Percentiles rank a stretch among this genome's conserved stretches.
Conservation (phyloP, 1,140 invertebrate genomes). For the Gonatopus flavifemur region DNA sequence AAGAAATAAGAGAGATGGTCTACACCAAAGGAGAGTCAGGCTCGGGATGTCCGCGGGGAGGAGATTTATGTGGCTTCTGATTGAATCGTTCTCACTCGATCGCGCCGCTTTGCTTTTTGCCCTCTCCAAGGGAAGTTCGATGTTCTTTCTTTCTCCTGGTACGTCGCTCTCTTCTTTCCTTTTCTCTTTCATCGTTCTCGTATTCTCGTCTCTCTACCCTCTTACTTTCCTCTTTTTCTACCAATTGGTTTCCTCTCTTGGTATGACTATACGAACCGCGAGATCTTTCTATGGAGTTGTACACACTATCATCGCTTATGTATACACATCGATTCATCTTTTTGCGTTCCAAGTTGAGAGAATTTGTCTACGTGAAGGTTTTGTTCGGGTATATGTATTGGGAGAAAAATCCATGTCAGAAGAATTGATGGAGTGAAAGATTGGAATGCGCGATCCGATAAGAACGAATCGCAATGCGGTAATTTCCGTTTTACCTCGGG, state of each 20-base stretch:
- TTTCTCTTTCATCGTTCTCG: constrained; percentile 3
- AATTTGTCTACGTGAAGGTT: no score
- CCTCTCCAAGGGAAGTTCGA: constrained; percentile 18
- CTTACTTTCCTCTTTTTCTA: constrained; percentile 1
- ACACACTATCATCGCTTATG: constrained; percentile 10
- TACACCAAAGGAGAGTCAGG: constrained; percentile 35
- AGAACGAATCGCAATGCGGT: no score
- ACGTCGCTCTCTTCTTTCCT: constrained; percentile 3
- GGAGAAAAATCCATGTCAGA: no score
- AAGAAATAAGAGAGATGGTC: constrained; percentile 28
- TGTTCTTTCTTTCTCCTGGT: no score
- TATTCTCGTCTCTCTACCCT: constrained; percentile 1
- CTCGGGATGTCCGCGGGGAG: constrained; percentile 53
- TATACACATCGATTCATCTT: no score
- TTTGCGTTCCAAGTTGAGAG: no score
- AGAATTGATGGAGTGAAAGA: no score
- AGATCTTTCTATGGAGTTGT: constrained; percentile 8
- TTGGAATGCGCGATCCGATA: no score
- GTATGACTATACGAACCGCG: constrained; percentile 9
- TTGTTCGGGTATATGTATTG: no score
- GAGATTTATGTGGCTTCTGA: constrained; percentile 60
- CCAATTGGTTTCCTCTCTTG: background rate
- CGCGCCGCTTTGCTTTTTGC: constrained; percentile 53
- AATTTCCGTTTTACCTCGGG: no score
- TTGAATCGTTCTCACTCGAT: constrained; percentile 61